phyloP scores from a whole-genome alignment of 2,888 invertebrate genomes.

The Drosophila kambysellisi region DNA sequence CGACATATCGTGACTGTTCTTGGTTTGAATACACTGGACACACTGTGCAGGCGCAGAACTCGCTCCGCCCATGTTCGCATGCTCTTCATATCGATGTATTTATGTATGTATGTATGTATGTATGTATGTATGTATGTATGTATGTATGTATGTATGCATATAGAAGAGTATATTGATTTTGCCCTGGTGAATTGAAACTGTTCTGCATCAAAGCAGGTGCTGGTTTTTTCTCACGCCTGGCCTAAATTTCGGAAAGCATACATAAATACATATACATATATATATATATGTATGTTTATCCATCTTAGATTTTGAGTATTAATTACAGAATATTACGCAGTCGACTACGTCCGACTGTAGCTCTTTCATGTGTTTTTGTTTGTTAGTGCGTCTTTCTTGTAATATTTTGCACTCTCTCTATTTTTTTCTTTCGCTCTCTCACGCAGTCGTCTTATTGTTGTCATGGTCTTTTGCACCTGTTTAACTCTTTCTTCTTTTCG shows the following conservation, averaged over 20 bases:
- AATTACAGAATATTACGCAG: not conserved
- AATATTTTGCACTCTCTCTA: conserved; percentile 43
- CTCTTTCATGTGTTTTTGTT: not conserved
- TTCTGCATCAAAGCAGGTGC: not conserved
- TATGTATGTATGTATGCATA: not conserved
- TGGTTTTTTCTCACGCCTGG: not conserved
- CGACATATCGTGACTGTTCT: conserved; percentile 32
- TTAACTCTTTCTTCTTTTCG: conserved; percentile 48
- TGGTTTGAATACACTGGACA: conserved; percentile 32
- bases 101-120: not conserved
- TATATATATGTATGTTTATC: not conserved
- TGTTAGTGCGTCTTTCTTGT: conserved; percentile 19
- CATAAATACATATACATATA: too few species aligned
- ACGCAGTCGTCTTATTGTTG: conserved; percentile 17
- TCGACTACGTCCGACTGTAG: not conserved
- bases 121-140: not conserved
- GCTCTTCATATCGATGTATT: not conserved
- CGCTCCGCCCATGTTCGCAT: conserved; percentile 10
- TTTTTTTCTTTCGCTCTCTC: conserved; percentile 10
- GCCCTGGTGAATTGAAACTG: not conserved
- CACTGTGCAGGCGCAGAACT: conserved; percentile 51
- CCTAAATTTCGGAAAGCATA: too few species aligned
- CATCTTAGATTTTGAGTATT: not conserved
- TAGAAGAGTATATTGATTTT: not conserved
- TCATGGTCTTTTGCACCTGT: conserved; percentile 74